Base-by-base conservation (phyloP, 2,113 vertebrate genomes). In the Hippocampus guttulatus region DNA sequence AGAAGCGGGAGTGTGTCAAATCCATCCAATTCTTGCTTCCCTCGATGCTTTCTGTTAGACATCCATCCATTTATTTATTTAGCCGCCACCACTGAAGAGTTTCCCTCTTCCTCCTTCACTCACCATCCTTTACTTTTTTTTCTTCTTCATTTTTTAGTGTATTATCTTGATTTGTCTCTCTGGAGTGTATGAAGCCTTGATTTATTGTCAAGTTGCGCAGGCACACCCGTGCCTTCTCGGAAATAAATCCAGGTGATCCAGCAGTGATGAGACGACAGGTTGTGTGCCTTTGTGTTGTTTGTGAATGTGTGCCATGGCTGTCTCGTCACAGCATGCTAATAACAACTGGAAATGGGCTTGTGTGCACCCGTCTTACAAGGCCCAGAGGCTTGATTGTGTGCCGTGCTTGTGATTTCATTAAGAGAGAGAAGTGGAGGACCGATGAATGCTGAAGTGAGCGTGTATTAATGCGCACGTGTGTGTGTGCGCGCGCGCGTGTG, bases 241-340 rank as follows among this genome's bases (percentile, higher is more conserved):
- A 86, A 88, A 89, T 89, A 90, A 89, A 90, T 88, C 82, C 83
- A 75, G 77, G 81, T 86, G 78, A 85, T 88, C 84, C 65, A 45
- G 66, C 73, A 70, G 74, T 81, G 82, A 89, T 84, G 86, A 89
- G 67, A 79, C 82, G 75, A 78, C 70, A 78, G 75, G 67, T 84
- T 76, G 80, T 78, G 75, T 80, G 67, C 79, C 41, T 82, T 77
- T 79, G n/a, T 72, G 62, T 47, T 52, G 58, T 55, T 49, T 51
- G 64, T 33, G 21, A 65, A 64, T 47, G 66, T 58, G 73, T 80
- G 15, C 69, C 60, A 66, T 71, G 54, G 58, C 73, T 74, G 73
- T 77, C 71, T 82, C 78, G 81, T 84, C 77, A 75, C 74, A n/a
- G 70, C 70, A 79, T 45, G 69, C 81, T 86, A 87, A 87, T 88